Evolutionary conservation across 2,888 invertebrate species (phyloP).

Genomic region (Arge pagana): DNA sequence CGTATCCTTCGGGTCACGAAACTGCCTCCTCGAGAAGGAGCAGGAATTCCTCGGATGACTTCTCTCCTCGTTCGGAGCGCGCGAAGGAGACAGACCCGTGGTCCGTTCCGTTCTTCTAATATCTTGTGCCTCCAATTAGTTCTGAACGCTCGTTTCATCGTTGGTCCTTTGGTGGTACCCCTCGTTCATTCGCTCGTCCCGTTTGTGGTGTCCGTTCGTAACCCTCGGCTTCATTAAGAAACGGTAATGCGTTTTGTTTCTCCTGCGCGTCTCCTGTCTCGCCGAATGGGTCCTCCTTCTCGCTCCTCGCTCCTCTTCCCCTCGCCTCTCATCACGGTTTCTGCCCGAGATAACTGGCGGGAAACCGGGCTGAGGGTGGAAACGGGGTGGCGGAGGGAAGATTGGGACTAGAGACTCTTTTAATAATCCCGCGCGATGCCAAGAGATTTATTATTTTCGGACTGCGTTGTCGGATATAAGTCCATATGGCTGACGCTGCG

Average conservation of each 20-base stretch:
- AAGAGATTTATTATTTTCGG: conserved; percentile 59
- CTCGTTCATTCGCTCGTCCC: conserved; percentile 32
- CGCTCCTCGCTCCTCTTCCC: conserved; percentile 26
- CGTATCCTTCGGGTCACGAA: conserved; percentile 4
- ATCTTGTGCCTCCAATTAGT: conserved; percentile 58
- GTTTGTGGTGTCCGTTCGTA: conserved; percentile 43
- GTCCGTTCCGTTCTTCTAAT: conserved; percentile 40
- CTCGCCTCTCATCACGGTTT: too few relatives aligned
- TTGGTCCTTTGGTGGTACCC: conserved; percentile 16
- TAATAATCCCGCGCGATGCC: conserved; percentile 54
- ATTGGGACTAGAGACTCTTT: conserved; percentile 47
- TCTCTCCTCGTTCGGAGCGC: too few relatives aligned
- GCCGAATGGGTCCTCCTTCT: conserved; percentile 26
- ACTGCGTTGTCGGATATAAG: conserved; percentile 51
- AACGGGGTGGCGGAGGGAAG: conserved; percentile 38
- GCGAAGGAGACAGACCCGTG: too few relatives aligned
- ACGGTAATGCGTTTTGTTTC: conserved; percentile 58
- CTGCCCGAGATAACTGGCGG: too few relatives aligned
- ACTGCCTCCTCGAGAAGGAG: too few relatives aligned
- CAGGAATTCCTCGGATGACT: too few relatives aligned
- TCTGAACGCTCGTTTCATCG: conserved; percentile 46
- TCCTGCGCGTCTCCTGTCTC: conserved; percentile 51
- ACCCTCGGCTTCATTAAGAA: conserved; percentile 58
- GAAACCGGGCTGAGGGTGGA: too few relatives aligned
- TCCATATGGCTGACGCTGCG: conserved; percentile 47